Conservation (phyloP, 2,113 vertebrate species). For the Acrocephalus arundinaceus region DNA sequence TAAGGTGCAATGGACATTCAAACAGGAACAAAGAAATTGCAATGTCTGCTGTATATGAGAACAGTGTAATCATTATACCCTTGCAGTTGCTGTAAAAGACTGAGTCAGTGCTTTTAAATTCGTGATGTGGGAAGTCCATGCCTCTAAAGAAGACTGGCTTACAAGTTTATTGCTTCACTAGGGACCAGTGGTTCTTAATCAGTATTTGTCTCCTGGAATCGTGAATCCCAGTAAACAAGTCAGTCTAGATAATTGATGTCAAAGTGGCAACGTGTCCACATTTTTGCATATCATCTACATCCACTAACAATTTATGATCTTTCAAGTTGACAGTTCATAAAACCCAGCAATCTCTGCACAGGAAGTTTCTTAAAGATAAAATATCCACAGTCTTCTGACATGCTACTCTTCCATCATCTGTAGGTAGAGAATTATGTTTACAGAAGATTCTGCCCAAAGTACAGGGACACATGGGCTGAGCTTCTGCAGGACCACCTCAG, state of each 20-base stretch:
- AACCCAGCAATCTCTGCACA: neutral
- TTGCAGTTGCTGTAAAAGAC: slow-evolving; percentile 1
- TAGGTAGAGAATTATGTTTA: neutral
- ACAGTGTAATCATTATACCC: neutral
- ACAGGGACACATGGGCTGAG: neutral
- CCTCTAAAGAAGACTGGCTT: slow-evolving; percentile 9
- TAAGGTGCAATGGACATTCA: slow-evolving; percentile 38
- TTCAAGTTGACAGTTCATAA: neutral
- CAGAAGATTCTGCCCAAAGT: neutral
- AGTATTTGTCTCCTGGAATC: slow-evolving; percentile 13
- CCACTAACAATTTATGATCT: neutral
- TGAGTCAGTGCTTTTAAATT: slow-evolving; percentile 49
- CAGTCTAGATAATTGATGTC: neutral
- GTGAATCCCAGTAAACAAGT: neutral
- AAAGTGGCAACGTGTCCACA: neutral
- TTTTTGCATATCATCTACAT: neutral
- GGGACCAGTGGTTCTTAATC: slow-evolving; percentile 31
- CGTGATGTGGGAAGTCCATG: neutral
- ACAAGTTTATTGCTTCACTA: slow-evolving; percentile 29
- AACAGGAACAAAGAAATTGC: slow-evolving; percentile 35
- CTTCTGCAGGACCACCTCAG: neutral
- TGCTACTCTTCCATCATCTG: fast-evolving
- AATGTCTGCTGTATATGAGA: slow-evolving; percentile 39
- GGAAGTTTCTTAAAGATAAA: neutral
- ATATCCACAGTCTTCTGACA: neutral